Base-by-base conservation (phyloP, 2,113 vertebrate species). In the Rhodinocichla rosea region DNA sequence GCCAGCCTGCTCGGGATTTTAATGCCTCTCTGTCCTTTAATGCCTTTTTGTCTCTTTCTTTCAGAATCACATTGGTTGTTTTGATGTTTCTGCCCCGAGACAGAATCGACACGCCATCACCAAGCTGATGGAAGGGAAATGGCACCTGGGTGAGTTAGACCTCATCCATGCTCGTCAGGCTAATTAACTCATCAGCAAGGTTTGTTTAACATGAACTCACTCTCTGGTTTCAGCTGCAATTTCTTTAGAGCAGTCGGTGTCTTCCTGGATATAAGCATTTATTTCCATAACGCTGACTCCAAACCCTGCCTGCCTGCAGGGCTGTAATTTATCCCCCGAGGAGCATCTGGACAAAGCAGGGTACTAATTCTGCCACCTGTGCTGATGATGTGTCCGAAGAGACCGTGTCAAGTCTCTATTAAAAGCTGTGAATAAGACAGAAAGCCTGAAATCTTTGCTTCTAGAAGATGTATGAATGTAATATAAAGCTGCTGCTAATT, bases 401-500 rank as follows among this genome's bases (percentile, higher is more conserved):
- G 74, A 91, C 74, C 12, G 0, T 5, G 47, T 56, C 71, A 44
- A 37, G 55, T 47, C 90, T 81, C 89, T 83, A 23, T 80, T 83
- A 92, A 83, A 80, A 90, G 68, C 86, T 70, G 76, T 52, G 93
- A 88, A 77, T 32, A 65, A 83, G 76, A 86, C 13, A 70, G 83
- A 83, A 52, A 92, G 86, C 70, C 65, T 24, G 3, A 91, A 79
- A 76, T 83, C 95, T 87, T 87, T 83, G 26, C 74, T 81, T 87
- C 30, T 8, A 42, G 89, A 73, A 85, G 95, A 95, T n/a, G 15
- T 47, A 91, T 87, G 67, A 77, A 50, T 55, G 91, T 53, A 92
- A 87, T 85, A 80, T 62, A 79, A 64, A 70, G 59, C 94, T 73
- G 91, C 84, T 94, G 74, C 91, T 92, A 87, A 95, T 95, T 95